These are phyloP conservation scores for Crotalus adamanteus DNA, from an alignment of 2,797 vertebrate species.

Conservation along the genomic window DNA sequence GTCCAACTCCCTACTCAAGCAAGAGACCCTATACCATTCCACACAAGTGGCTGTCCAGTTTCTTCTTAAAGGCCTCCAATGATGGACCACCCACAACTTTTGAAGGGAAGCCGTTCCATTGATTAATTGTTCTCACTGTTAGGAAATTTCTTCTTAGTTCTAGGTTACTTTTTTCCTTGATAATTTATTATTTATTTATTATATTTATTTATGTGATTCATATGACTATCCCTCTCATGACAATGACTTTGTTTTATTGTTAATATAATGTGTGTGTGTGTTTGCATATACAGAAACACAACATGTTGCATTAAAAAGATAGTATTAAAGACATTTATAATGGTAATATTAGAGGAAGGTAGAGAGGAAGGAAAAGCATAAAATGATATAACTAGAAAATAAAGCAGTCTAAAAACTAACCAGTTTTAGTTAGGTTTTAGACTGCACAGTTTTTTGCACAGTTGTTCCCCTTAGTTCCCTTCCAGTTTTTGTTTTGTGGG, in stretches of 20 bases:
- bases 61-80: neutral
- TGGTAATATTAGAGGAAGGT: neutral
- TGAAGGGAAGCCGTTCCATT: neutral
- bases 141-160: neutral
- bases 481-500: conserved; percentile 29
- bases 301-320: neutral
- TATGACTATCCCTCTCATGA: neutral
- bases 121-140: neutral
- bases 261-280: neutral
- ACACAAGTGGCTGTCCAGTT: too few species aligned
- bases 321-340: neutral
- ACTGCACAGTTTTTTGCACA: neutral
- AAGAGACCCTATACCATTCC: too few species aligned
- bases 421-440: too few species aligned
- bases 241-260: neutral
- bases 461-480: neutral
- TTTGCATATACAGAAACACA: neutral
- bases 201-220: neutral
- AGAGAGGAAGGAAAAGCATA: neutral
- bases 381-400: neutral
- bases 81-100: neutral
- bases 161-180: neutral
- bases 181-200: neutral
- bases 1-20: too few species aligned
- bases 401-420: neutral